Base-by-base conservation (phyloP, 2,113 vertebrate species). In the Syngnathus typhle region DNA sequence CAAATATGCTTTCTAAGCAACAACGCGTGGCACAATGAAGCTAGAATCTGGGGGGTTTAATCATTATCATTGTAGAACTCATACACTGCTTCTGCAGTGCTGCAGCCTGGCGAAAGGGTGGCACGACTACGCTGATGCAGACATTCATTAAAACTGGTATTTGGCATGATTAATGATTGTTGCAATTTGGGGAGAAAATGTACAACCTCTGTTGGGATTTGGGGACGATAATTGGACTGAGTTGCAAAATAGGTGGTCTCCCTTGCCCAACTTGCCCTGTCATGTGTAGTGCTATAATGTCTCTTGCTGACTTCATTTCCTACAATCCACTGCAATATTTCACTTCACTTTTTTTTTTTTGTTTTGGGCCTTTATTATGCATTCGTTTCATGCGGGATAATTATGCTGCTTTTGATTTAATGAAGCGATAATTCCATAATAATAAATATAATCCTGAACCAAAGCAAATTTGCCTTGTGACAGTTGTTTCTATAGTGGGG, bases 401-500 rank as follows among this genome's bases (percentile, higher is more conserved):
- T 91, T 88, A 83, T 89, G 89, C 86, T 89, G 84, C 85, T 88
- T 85, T 89, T 85, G 82, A 82, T 89, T 89, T 92, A 92, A 91
- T 90, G 90, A 91, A 90, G 89, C 88, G 88, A 88, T 90, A 90
- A 92, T 89, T 90, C 85, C 83, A 76, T 75, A 79, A 91, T 90
- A 89, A 92, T 92, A 89, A 89, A 88, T 83, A 72, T 89, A 90
- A 91, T 90, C 89, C 85, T 82, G 88, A 86, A 88, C 85, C 86
- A 89, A 90, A 87, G 89, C 85, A 90, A 90, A 91, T 90, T 89
- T 91, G 85, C 85, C 86, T 90, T 90, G 91, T 90, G 87, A 90
- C 88, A 88, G 83, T 86, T 90, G 87, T 90, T 92, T 90, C 90
- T 84, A 89, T 84, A 84, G 87, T 83, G 18, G 70, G 55, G 83